Base-by-base conservation (phyloP, 2,797 vertebrate species). In the Allochrocebus solatus region DNA sequence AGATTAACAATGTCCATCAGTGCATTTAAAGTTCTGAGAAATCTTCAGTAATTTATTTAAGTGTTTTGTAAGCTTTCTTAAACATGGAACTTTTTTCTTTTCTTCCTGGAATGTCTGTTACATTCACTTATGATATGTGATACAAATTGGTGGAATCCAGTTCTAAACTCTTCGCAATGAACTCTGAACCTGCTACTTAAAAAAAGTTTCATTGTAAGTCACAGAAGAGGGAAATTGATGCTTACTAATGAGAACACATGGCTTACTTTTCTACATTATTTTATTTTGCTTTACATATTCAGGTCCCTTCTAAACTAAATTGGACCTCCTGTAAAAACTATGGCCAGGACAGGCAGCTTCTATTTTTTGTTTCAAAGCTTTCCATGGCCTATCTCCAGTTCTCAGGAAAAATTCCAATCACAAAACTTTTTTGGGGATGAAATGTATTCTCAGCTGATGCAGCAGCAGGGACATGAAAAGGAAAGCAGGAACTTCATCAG, bases 351-450 rank as follows among this genome's bases (percentile, higher is more conserved):
- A 91, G 91, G 93, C 14, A 30, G 94, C 36, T 43, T 75, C 97
- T 95, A 57, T 97, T 96, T 96, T 82, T 74, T 95, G 94, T 88
- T 83, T 95, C 91, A 83, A 50, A 97, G 67, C 53, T 39, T 79
- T 87, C 64, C 43, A 59, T 12, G 55, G 93, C 72, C 91, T 26
- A 78, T 76, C 88, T 96, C 78, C 48, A 92, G 74, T 61, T 91
- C 74, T 94, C 91, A 70, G 94, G 93, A 78, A 90, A 95, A 93
- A 83, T 85, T 85, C 91, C 78, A 93, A 75, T 84, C 48, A 74
- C 46, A 89, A 74, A 67, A 64, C 89, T 89, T 93, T 36, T 22
- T 48, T 36, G 28, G 78, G 86, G 28, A 88, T 55, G 39, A 93
- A 85, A 72, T 89, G n/a, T 95, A 33, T 89, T 95, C 84, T 92